Evolutionary conservation across 2,113 vertebrate genomes (phyloP), one percentile per base, ranked within the genome.

Genomic region (Trinectes maculatus): DNA sequence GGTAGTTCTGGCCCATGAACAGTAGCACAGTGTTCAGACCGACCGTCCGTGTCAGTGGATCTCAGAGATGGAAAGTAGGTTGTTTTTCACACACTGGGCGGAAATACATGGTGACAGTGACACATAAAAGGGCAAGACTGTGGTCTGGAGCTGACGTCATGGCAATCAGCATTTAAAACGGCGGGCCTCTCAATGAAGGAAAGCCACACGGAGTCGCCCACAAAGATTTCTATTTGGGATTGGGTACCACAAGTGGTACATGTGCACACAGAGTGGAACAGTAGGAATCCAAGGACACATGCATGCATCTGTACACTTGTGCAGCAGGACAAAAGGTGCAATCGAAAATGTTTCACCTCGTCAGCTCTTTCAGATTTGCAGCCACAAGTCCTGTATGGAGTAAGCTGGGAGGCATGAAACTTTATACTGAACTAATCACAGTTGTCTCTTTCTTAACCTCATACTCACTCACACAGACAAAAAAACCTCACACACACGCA

Each of bases 121-220:
- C 85, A 84, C 82, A 88, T 85, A 69, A 85, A 89, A 85, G 83
- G 83, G 79, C 72, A 69, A 52, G 68, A 52, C 75, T 89, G 90
- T n/a, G 87, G 90, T 89, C 56, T 59, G 39, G 36, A 48, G 64
- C 73, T 91, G 87, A 91, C 85, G 89, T 91, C 90, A 91, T 63
- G 60, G 86, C 83, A 90, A 85, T 88, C 81, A 84, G 49, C 68
- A 13, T 79, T 82, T 57, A 74, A 75, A 70, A 71, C 66, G 66
- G 69, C 57, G 49, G 73, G 60, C 16, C 77, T 71, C 78, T 77
- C 64, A 74, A 61, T 77, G 80, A 75, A 71, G 71, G 59, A 61
- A 80, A 87, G 67, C 83, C 85, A 70, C 76, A 79, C 47, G 29
- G 64, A 77, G 65, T 74, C 63, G 71, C 62, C 85, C 85, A 77